Percentiles rank a stretch among this genome's conserved stretches.
phyloP scores from a whole-genome alignment of 2,113 vertebrate genomes.

The Cavia porcellus region DNA sequence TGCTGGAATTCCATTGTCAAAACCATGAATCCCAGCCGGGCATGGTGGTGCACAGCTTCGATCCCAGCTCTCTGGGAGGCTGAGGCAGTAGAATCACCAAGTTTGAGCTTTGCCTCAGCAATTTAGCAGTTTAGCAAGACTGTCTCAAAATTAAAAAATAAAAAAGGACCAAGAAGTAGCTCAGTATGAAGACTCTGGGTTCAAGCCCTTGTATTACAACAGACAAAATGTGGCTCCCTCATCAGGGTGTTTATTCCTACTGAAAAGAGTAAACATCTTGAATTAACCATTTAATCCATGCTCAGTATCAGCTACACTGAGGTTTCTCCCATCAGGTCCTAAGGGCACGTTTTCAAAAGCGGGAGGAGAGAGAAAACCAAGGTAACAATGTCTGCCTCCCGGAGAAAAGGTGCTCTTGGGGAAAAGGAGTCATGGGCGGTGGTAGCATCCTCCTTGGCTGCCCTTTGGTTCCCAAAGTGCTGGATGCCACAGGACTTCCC shows the following conservation, averaged over 20 bases:
- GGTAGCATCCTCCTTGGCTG: background rate
- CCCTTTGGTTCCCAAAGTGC: background rate
- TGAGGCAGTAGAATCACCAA: background rate
- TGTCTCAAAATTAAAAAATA: background rate
- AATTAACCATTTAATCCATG: background rate
- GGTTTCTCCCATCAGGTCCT: background rate
- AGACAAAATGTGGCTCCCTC: background rate
- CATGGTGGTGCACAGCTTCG: background rate
- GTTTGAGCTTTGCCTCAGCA: background rate
- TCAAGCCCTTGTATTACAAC: background rate
- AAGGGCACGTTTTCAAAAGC: background rate
- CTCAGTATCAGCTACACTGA: background rate
- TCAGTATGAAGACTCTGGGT: background rate
- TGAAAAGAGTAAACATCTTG: background rate
- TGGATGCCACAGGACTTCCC: background rate
- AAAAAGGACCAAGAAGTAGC: background rate
- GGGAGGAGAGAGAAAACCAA: background rate
- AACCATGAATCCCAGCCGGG: background rate
- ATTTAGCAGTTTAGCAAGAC: background rate
- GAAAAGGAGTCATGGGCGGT: too few relatives aligned
- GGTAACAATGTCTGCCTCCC: background rate
- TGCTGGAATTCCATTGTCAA: background rate
- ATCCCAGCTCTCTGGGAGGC: background rate
- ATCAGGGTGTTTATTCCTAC: background rate
- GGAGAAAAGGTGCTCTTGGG: background rate